A percentile compares a stretch with the other conserved stretches of the same genome.
Conservation (phyloP, 2,888 invertebrate genomes). For the Philonicus albiceps region DNA sequence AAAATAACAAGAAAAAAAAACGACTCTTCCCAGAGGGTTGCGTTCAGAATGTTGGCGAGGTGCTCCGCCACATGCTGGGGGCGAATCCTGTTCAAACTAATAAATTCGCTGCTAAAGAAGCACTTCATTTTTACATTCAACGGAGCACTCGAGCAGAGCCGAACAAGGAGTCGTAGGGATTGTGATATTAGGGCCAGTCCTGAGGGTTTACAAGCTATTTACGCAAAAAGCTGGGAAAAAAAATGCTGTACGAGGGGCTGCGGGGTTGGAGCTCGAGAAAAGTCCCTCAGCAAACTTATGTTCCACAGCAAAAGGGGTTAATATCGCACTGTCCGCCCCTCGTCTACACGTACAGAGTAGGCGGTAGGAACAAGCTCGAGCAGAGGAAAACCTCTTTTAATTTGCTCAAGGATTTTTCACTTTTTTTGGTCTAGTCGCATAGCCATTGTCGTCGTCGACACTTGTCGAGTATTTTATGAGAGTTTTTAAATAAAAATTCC, state of each 20-base stretch:
- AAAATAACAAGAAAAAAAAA: neutral
- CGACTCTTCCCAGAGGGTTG: neutral
- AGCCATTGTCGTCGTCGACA: neutral
- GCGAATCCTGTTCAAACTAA: neutral
- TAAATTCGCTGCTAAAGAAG: constrained; percentile 14
- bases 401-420: neutral
- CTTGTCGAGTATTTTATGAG: neutral
- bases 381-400: neutral
- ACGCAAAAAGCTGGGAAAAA: neutral
- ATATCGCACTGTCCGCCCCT: neutral
- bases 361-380: neutral
- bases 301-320: neutral
- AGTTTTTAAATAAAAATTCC: neutral
- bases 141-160: neutral
- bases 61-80: neutral
- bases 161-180: neutral
- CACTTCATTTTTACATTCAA: constrained; percentile 3
- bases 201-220: neutral
- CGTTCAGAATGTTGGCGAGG: neutral
- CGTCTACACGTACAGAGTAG: neutral
- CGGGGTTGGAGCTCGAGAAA: neutral
- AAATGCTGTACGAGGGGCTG: neutral
- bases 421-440: neutral
- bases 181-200: neutral
- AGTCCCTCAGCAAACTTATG: neutral